A percentile compares a stretch with the other conserved stretches of the same genome.
These are phyloP conservation scores for Pachyuromys duprasi DNA, from an alignment of 2,797 vertebrate genomes.

Conservation along the genomic window DNA sequence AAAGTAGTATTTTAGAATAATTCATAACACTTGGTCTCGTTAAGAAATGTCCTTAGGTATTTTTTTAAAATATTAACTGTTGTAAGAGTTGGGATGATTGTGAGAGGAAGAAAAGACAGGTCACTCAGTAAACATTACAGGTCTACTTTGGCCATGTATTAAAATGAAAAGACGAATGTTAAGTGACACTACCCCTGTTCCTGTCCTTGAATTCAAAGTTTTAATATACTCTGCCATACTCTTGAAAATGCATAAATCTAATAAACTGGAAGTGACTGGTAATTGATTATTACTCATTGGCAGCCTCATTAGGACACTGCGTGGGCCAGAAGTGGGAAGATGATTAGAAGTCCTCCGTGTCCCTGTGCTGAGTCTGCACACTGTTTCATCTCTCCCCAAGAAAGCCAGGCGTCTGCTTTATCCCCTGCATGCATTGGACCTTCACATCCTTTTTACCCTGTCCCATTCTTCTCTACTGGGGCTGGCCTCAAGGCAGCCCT, in stretches of 20 bases:
- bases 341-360: background rate
- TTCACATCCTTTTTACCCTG: background rate
- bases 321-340: background rate
- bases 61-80: background rate
- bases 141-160: background rate
- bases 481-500: background rate
- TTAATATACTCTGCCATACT: background rate
- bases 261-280: background rate
- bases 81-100: slow-evolving; percentile 23
- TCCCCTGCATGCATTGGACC: background rate
- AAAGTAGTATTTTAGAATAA: slow-evolving; percentile 19
- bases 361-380: background rate
- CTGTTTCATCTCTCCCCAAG: background rate
- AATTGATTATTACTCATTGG: background rate
- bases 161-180: slow-evolving; percentile 40
- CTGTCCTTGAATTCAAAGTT: background rate
- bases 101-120: background rate
- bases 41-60: background rate
- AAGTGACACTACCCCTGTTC: background rate
- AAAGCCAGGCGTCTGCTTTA: background rate
- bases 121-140: background rate
- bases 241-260: background rate
- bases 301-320: background rate
- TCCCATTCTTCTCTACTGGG: background rate
- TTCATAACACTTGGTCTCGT: background rate